Evolutionary conservation across 2,113 vertebrate species (phyloP).

Genomic region (Indri indri): DNA sequence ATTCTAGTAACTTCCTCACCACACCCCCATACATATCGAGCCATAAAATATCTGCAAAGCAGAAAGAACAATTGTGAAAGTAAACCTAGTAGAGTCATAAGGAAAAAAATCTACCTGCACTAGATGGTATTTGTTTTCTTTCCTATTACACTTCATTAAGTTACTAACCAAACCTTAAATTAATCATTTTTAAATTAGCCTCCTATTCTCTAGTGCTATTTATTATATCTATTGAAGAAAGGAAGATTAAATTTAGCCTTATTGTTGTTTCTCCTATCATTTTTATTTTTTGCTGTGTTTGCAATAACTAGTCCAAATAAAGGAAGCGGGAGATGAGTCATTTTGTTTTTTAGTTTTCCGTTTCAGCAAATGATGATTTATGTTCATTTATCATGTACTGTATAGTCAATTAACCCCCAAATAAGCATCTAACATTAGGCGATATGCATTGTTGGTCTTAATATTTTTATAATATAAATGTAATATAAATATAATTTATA

Average conservation of each 20-base stretch:
- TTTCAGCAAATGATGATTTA: conserved; percentile 39
- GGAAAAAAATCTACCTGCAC: neutral
- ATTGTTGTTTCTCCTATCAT: conserved; percentile 3
- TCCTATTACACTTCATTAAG: conserved; percentile 46
- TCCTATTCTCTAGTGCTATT: conserved; percentile 4
- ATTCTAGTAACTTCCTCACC: neutral
- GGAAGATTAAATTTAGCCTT: conserved; percentile 4
- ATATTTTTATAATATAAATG: too few species aligned
- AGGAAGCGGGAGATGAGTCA: neutral
- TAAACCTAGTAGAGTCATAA: neutral
- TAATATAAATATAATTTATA: too few species aligned
- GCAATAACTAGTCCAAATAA: neutral
- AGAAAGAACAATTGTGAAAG: neutral
- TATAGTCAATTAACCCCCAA: conserved; percentile 15
- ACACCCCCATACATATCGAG: neutral
- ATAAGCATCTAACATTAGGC: neutral
- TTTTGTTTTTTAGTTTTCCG: conserved; percentile 19
- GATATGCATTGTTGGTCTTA: conserved; percentile 2
- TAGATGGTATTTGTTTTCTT: neutral
- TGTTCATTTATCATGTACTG: neutral
- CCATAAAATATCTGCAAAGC: neutral
- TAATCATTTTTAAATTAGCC: conserved; percentile 21
- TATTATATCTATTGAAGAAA: conserved; percentile 33
- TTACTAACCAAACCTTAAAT: conserved; percentile 46
- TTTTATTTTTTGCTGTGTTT: conserved; percentile 35